Percentiles rank a stretch among this genome's conserved stretches.
Conservation (phyloP, 2,888 invertebrate genomes). For the Aproaerema taeniolella region DNA sequence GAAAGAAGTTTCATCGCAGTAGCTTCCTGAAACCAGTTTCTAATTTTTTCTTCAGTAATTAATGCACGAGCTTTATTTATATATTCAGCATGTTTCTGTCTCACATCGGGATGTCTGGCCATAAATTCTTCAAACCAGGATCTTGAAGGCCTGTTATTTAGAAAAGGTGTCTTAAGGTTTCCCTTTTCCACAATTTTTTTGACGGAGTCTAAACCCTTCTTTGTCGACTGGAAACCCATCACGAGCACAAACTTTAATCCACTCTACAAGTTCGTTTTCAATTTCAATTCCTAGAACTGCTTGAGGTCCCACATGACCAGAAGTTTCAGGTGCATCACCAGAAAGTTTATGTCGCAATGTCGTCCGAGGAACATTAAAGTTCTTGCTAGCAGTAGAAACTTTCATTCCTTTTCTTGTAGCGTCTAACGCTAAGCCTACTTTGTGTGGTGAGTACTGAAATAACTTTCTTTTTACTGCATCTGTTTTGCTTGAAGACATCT, state of each 20-base stretch:
- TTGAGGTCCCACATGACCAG: slow-evolving; percentile 26
- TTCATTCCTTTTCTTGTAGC: slow-evolving; percentile 17
- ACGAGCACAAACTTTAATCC: slow-evolving; percentile 24
- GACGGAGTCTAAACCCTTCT: slow-evolving; percentile 24
- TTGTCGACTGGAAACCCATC: slow-evolving; percentile 24
- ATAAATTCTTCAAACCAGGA: slow-evolving; percentile 23
- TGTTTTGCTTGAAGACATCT: no score
- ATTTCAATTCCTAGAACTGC: slow-evolving; percentile 23
- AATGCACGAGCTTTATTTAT: slow-evolving; percentile 25
- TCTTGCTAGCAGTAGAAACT: slow-evolving; percentile 16
- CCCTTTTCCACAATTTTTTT: slow-evolving; percentile 24
- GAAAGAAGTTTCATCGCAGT: slow-evolving; percentile 18
- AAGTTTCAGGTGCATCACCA: slow-evolving; percentile 23
- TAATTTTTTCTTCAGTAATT: slow-evolving; percentile 22
- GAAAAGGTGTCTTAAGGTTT: slow-evolving; percentile 22
- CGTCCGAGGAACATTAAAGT: slow-evolving; percentile 22
- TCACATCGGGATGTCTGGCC: slow-evolving; percentile 12
- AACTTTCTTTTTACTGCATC: no score
- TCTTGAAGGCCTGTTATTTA: slow-evolving; percentile 14
- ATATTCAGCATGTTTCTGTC: slow-evolving; percentile 24
- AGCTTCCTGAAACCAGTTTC: slow-evolving; percentile 17
- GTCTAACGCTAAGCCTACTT: slow-evolving; percentile 13
- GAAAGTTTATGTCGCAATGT: slow-evolving; percentile 23
- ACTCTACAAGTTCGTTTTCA: slow-evolving; percentile 21
- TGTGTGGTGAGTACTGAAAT: no score